Evolutionary conservation across 2,888 invertebrate genomes (phyloP), one percentile per base, ranked within the genome.

Genomic region (Ophraella communa): DNA sequence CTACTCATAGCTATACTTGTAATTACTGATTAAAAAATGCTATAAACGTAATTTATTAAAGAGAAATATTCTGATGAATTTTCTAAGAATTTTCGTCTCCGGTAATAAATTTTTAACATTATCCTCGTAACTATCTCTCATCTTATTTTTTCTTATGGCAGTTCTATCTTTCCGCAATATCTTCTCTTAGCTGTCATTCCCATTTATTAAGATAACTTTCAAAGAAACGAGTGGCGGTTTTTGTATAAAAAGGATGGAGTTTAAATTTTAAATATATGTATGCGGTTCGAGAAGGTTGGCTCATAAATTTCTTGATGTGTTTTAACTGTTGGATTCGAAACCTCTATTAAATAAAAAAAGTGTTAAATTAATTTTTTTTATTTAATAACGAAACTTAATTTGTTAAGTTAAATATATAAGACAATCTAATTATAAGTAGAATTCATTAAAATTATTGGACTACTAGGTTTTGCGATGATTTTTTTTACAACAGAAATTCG

Each of bases 201-300:
- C 35, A 56, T 57, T 66, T 64, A 64, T 68, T 64, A 62, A 66
- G 66, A 66, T 66, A 66, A 66, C 57, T 63, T 35, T 51, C 27
- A 51, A 27, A 27, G 49, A 51, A 51, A 24, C 49, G 27, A 23
- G 62, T 52, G 52, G 61, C 55, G 51, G 60, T 23, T 24, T 33
- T 61, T 39, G 14, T 45, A 56, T 61, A 60, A 60, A 60, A 39
- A 60, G 30, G 35, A 44, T 24, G 60, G 52, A 30, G 52, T 60
- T 57, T 60, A 60, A 52, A 23, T 27, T 23, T 24, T 45, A 45
- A 45, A 45, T 49, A 24, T 17, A 27, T 27, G 14, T 51, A 27
- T 51, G 60, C 60, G 52, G 60, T 60, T 60, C 44, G 52, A 42
- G 18, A 30, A 24, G 21, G 51, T 30, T 39, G 24, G 52, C 27